Percentiles rank a stretch among this genome's conserved stretches.
Conservation (phyloP, 2,797 vertebrate genomes). For the Petrocephalus schoutedeni region DNA sequence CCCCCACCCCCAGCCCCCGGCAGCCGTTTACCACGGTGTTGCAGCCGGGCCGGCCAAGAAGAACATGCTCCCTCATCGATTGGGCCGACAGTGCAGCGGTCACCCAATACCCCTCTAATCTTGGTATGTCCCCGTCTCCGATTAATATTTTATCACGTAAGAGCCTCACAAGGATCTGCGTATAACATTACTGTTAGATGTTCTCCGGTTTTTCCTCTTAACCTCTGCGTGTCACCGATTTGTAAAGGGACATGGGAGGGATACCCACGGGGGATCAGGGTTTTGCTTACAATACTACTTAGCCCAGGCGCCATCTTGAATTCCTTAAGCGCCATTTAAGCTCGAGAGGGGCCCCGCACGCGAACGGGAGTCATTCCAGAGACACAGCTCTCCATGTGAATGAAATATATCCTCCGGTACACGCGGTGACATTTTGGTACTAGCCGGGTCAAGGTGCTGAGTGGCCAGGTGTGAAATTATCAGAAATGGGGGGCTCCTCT, state of each 20-base stretch:
- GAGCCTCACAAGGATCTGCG: conserved; percentile 71
- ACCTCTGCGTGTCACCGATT: conserved; percentile 59
- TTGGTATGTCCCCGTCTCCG: conserved; percentile 57
- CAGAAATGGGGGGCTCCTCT: background rate
- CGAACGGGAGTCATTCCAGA: background rate
- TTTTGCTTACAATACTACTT: conserved; percentile 17
- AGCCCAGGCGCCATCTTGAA: conserved; percentile 9
- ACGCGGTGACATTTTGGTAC: background rate
- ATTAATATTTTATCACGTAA: conserved; percentile 82
- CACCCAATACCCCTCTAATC: conserved; percentile 59
- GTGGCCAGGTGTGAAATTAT: conserved; percentile 23
- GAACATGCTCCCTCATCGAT: conserved; percentile 61
- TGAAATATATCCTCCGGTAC: conserved; percentile 2
- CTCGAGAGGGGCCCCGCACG: background rate
- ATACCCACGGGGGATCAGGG: background rate
- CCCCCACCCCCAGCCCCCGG: background rate
- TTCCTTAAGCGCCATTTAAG: background rate
- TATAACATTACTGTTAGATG: conserved; percentile 69
- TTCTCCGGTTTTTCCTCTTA: conserved; percentile 67
- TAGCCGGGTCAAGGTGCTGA: conserved; percentile 3
- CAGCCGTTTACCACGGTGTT: background rate
- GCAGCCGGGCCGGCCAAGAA: background rate
- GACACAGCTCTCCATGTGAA: background rate
- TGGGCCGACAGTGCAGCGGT: conserved; percentile 63
- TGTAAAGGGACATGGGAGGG: conserved; percentile 40